phyloP scores from a whole-genome alignment of 2,888 invertebrate species.

The Calephelis perditalis region DNA sequence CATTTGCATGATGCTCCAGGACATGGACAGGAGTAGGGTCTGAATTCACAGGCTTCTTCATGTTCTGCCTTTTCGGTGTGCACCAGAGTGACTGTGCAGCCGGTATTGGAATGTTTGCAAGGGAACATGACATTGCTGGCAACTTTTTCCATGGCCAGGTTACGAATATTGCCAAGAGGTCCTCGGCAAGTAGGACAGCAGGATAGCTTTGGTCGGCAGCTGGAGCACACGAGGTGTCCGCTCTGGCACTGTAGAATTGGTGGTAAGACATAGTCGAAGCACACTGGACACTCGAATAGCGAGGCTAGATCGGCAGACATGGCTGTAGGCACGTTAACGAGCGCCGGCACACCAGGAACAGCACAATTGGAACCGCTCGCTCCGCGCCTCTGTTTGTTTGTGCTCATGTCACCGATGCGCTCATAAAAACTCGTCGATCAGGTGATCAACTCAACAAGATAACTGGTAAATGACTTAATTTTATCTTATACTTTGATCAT shows the following conservation, averaged over 20 bases:
- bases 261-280: conserved; percentile 99
- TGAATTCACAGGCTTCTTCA: conserved; percentile 98
- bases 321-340: conserved; percentile 79
- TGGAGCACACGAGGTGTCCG: conserved; percentile 98
- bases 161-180: conserved; percentile 96
- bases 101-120: conserved; percentile 97
- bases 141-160: conserved; percentile 99
- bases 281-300: conserved; percentile 97
- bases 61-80: conserved; percentile 99
- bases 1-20: conserved; percentile 99
- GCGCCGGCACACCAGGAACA: conserved; percentile 70
- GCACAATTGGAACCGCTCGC: conserved; percentile 76
- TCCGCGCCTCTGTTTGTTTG: conserved; percentile 75
- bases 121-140: conserved; percentile 99
- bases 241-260: conserved; percentile 99
- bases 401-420: conserved; percentile 77
- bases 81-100: conserved; percentile 93
- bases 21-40: conserved; percentile 99
- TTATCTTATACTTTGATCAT: conserved; percentile 43
- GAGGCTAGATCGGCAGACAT: conserved; percentile 93
- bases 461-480: conserved; percentile 28
- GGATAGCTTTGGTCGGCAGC: conserved; percentile 96
- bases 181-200: conserved; percentile 99
- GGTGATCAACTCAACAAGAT: conserved; percentile 44
- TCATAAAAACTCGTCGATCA: conserved; percentile 57